Percentiles rank a stretch among this genome's conserved stretches.
Evolutionary conservation across 2,113 vertebrate genomes (phyloP).

Genomic region (Megaceryle maxima): DNA sequence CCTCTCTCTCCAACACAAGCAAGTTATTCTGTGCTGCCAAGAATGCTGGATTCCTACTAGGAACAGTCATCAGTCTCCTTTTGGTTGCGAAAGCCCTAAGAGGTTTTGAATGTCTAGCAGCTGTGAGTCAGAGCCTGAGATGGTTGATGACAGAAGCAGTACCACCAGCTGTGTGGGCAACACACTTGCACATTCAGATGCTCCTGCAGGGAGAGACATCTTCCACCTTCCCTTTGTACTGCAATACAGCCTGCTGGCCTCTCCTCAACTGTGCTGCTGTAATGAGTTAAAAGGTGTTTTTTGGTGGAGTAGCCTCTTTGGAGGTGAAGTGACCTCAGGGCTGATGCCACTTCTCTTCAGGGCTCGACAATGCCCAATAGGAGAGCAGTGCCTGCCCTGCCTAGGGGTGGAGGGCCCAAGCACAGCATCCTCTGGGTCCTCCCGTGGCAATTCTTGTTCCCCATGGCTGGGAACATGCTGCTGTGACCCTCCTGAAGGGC

Average conservation of each 20-base stretch:
- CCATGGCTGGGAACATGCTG: too few relatives aligned
- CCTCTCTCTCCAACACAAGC: background rate
- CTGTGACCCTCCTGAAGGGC: too few relatives aligned
- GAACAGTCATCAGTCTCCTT: conserved; percentile 9
- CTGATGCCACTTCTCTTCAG: too few relatives aligned
- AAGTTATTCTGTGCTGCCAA: background rate
- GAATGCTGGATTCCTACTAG: conserved; percentile 3
- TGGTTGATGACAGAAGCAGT: background rate
- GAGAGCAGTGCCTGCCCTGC: too few relatives aligned
- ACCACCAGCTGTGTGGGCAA: background rate
- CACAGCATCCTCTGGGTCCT: too few relatives aligned
- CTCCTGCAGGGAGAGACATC: background rate
- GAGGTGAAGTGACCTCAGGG: too few relatives aligned
- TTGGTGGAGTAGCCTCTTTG: too few relatives aligned
- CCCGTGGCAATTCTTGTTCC: too few relatives aligned
- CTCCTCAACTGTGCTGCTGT: fast-evolving
- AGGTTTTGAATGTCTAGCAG: background rate
- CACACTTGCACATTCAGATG: fast-evolving
- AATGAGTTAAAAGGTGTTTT: background rate
- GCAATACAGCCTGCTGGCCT: background rate
- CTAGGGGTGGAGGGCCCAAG: too few relatives aligned
- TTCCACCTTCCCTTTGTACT: background rate
- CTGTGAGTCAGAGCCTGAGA: background rate
- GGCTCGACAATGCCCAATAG: too few relatives aligned
- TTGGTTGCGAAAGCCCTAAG: background rate